Percentiles rank a stretch among this genome's conserved stretches.
Conservation (phyloP, 2,888 invertebrate species). For the Tetanocera ferruginea region DNA sequence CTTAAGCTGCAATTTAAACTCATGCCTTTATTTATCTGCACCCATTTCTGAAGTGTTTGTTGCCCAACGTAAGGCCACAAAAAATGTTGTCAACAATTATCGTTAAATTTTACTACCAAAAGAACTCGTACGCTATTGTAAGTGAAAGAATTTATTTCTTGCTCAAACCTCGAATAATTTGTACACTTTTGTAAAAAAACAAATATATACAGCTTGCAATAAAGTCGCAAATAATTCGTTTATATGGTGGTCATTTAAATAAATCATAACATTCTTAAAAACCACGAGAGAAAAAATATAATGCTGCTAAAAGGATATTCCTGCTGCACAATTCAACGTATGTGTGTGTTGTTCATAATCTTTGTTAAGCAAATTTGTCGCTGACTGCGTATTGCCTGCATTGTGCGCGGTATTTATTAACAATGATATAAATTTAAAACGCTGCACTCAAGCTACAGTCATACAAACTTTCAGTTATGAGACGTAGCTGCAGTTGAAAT, state of each 20-base stretch:
- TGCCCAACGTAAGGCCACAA: not conserved
- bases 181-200: constrained; percentile 27
- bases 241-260: constrained; percentile 7
- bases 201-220: not conserved
- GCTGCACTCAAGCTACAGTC: not conserved
- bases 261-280: constrained; percentile 9
- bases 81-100: not conserved
- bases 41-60: no score
- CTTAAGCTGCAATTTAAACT: constrained; percentile 23
- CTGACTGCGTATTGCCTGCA: not conserved
- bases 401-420: not conserved
- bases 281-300: no score
- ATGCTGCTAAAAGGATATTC: not conserved
- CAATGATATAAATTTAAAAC: not conserved
- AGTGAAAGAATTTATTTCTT: constrained; percentile 22
- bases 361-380: not conserved
- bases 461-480: not conserved
- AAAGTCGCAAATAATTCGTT: constrained; percentile 26
- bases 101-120: not conserved
- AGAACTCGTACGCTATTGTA: not conserved
- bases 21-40: constrained; percentile 18
- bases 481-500: not conserved
- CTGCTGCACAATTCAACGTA: not conserved
- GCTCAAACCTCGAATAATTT: constrained; percentile 19
- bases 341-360: not conserved